phyloP scores from a whole-genome alignment of 2,888 invertebrate species.

The Hydriomena furcata region DNA sequence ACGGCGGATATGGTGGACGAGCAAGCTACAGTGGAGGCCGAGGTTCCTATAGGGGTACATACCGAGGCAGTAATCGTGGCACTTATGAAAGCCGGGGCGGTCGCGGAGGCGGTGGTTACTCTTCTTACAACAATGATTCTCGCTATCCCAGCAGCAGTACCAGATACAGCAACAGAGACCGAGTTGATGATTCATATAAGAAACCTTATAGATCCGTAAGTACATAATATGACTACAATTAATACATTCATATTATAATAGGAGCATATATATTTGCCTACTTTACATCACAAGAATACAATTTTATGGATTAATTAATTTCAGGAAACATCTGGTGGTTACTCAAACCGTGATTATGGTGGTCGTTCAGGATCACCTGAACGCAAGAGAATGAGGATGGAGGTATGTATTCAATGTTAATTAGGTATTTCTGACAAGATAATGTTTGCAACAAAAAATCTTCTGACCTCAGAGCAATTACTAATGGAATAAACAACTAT shows the following conservation, averaged over 20 bases:
- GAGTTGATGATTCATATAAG: constrained; percentile 76
- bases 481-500: constrained; percentile 7
- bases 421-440: constrained; percentile 8
- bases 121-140: constrained; percentile 69
- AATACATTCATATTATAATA: too few species aligned
- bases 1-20: constrained; percentile 64
- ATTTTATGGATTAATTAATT: constrained; percentile 22
- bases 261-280: too few species aligned
- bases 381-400: constrained; percentile 85
- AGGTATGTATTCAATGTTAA: constrained; percentile 68
- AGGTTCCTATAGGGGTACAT: constrained; percentile 68
- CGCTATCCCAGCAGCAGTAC: constrained; percentile 67
- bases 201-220: constrained; percentile 77
- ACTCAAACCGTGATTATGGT: constrained; percentile 81
- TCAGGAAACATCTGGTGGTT: constrained; percentile 75
- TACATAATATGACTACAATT: too few species aligned
- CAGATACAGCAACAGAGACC: constrained; percentile 67
- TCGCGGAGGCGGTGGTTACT: constrained; percentile 69
- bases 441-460: constrained; percentile 16
- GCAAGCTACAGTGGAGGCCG: constrained; percentile 64
- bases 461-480: constrained; percentile 8
- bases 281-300: too few species aligned
- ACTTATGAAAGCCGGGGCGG: constrained; percentile 71
- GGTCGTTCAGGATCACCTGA: constrained; percentile 85
- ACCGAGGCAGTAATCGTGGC: constrained; percentile 67